Percentiles rank a stretch among this genome's conserved stretches.
phyloP scores from a whole-genome alignment of 2,113 vertebrate species.

The Leptobrachium leishanense region DNA sequence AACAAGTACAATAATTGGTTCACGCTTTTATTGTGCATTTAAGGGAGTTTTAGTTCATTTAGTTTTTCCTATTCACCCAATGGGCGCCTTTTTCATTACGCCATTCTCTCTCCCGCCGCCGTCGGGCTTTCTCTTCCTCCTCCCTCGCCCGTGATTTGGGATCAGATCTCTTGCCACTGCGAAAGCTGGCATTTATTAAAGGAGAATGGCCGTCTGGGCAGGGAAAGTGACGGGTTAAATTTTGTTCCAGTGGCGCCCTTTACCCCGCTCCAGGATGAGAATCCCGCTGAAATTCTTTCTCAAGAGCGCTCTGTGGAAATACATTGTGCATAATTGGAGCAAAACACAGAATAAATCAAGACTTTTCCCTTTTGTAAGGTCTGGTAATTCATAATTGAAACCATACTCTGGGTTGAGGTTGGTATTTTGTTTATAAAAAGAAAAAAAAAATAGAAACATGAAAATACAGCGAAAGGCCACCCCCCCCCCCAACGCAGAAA shows the following conservation, averaged over 20 bases:
- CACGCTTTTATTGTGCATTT: too few relatives aligned
- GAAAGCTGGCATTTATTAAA: too few relatives aligned
- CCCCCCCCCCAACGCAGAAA: too few relatives aligned
- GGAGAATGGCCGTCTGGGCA: too few relatives aligned
- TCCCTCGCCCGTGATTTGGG: too few relatives aligned
- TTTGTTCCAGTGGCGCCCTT: constrained; percentile 68
- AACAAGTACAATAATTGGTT: too few relatives aligned
- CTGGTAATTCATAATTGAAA: constrained; percentile 88
- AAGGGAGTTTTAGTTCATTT: too few relatives aligned
- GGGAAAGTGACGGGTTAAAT: constrained; percentile 64
- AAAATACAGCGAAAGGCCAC: constrained; percentile 10
- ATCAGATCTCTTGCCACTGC: too few relatives aligned
- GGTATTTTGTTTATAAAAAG: constrained; percentile 60
- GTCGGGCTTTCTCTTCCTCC: too few relatives aligned
- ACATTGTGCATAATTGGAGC: constrained; percentile 82
- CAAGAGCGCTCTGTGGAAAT: constrained; percentile 78
- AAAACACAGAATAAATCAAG: constrained; percentile 88
- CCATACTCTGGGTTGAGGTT: constrained; percentile 75
- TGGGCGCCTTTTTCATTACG: too few relatives aligned
- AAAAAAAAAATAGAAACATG: constrained; percentile 42
- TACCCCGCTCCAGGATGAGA: constrained; percentile 74
- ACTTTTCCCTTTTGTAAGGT: constrained; percentile 59
- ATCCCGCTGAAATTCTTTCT: constrained; percentile 84
- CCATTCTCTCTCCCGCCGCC: too few relatives aligned
- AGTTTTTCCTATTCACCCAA: too few relatives aligned